Evolutionary conservation across 92 coral and sea anemone genomes (phyloP).

Genomic region (Zoanthus solanderi): DNA sequence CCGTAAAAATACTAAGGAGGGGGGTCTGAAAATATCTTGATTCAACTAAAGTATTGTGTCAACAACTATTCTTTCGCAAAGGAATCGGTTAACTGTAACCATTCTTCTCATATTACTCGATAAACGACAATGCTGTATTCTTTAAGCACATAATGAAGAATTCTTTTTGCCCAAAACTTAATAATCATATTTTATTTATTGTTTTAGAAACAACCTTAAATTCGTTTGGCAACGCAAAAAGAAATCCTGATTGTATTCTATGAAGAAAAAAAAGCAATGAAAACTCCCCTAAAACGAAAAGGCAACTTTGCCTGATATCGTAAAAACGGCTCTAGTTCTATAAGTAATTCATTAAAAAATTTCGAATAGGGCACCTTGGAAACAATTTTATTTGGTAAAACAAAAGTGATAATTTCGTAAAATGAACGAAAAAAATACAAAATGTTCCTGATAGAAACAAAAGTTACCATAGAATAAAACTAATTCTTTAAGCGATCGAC

Average conservation of each 20-base stretch:
- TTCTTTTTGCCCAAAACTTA: not conserved
- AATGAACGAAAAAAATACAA: too few relatives aligned
- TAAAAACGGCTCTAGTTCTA: too few relatives aligned
- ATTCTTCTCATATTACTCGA: not conserved
- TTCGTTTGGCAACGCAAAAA: not conserved
- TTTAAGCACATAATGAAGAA: not conserved
- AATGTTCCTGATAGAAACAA: too few relatives aligned
- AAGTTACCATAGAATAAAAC: not conserved
- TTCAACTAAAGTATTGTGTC: conserved; percentile 11
- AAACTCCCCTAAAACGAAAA: too few relatives aligned
- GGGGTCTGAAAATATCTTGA: conserved; percentile 7
- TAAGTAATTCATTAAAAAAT: too few relatives aligned
- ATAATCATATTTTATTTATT: not conserved
- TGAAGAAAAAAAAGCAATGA: not conserved
- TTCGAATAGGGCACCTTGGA: too few relatives aligned
- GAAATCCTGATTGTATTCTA: not conserved
- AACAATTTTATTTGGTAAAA: too few relatives aligned
- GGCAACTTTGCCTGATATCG: too few relatives aligned
- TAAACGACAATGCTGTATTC: not conserved
- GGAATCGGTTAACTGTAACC: not conserved
- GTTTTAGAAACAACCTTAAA: not conserved
- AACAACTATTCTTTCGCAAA: not conserved
- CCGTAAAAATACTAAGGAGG: not conserved
- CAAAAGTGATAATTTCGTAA: too few relatives aligned
- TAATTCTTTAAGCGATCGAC: not conserved